These are phyloP conservation scores for Odiellus spinosus DNA, from an alignment of 2,888 invertebrate species.

Conservation along the genomic window DNA sequence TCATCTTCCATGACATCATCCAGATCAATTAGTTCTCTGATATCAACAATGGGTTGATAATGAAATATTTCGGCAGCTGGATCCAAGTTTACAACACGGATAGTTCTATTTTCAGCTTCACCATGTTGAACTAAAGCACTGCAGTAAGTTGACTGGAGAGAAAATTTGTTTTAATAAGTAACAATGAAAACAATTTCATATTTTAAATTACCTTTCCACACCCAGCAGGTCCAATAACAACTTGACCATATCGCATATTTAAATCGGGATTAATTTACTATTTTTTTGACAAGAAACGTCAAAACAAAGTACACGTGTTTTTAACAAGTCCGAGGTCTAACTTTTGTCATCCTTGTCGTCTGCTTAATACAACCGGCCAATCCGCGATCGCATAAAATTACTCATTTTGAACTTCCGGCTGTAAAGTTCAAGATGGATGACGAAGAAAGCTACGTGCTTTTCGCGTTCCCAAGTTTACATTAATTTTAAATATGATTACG, in stretches of 20 bases:
- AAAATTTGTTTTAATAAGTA: neutral
- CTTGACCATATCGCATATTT: slow-evolving; percentile 76
- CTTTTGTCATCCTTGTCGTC: too few species aligned
- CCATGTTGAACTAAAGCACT: slow-evolving; percentile 41
- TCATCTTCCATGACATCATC: slow-evolving; percentile 97
- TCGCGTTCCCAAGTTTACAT: too few species aligned
- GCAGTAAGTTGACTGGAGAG: slow-evolving; percentile 18
- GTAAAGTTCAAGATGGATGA: too few species aligned
- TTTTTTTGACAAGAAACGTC: neutral
- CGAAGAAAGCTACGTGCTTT: too few species aligned
- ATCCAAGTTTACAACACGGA: slow-evolving; percentile 87
- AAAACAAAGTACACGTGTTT: too few species aligned
- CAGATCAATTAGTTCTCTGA: slow-evolving; percentile 54
- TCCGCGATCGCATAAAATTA: too few species aligned
- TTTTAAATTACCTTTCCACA: slow-evolving; percentile 66
- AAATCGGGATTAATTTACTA: neutral
- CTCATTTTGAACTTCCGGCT: too few species aligned
- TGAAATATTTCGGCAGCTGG: slow-evolving; percentile 95
- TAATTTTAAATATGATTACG: too few species aligned
- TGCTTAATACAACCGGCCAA: too few species aligned
- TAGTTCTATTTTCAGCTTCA: slow-evolving; percentile 48
- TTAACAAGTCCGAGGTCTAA: too few species aligned
- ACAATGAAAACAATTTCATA: neutral
- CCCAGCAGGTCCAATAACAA: slow-evolving; percentile 93
- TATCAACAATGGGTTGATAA: slow-evolving; percentile 70